Conservation (phyloP, 1,140 invertebrate genomes). For the Thrips palmi region DNA sequence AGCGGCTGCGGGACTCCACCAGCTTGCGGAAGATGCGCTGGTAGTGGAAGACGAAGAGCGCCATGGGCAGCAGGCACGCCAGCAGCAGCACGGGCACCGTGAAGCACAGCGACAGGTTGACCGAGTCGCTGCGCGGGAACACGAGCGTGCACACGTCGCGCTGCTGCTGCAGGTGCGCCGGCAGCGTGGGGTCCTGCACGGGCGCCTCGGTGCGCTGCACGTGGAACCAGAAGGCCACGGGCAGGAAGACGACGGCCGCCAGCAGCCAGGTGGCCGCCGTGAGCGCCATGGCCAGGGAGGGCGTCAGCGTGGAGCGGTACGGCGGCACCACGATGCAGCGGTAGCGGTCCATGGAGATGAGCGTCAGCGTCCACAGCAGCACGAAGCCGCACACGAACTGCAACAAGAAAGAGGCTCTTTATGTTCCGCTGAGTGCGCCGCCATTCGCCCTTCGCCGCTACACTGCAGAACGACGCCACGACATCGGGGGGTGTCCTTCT, state of each 20-base stretch:
- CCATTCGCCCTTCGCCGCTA: too few species aligned
- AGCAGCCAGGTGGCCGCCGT: conserved; percentile 28
- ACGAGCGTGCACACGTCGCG: conserved; percentile 33
- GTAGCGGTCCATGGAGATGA: conserved; percentile 37
- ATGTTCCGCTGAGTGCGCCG: too few species aligned
- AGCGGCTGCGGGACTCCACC: conserved; percentile 28
- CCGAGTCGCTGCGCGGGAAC: conserved; percentile 27
- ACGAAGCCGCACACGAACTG: conserved; percentile 40
- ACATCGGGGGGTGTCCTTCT: too few species aligned
- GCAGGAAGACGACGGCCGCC: conserved; percentile 29
- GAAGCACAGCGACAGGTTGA: conserved; percentile 32
- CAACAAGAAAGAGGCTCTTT: conserved; percentile 15
- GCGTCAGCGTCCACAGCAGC: conserved; percentile 35
- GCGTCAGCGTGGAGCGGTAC: conserved; percentile 31
- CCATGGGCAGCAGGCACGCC: conserved; percentile 33
- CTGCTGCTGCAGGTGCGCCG: neutral
- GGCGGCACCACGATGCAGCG: conserved; percentile 34
- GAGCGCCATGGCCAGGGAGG: conserved; percentile 23
- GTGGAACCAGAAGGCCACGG: conserved; percentile 32
- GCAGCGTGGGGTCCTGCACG: conserved; percentile 6
- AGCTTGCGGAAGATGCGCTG: conserved; percentile 35
- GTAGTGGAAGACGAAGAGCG: conserved; percentile 33
- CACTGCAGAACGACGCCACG: too few species aligned
- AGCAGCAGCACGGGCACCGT: conserved; percentile 30
- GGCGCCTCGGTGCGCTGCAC: conserved; percentile 17